A percentile compares a stretch with the other conserved stretches of the same genome.
phyloP scores from a whole-genome alignment of 2,888 invertebrate genomes.

The Patella ulyssiponensis region DNA sequence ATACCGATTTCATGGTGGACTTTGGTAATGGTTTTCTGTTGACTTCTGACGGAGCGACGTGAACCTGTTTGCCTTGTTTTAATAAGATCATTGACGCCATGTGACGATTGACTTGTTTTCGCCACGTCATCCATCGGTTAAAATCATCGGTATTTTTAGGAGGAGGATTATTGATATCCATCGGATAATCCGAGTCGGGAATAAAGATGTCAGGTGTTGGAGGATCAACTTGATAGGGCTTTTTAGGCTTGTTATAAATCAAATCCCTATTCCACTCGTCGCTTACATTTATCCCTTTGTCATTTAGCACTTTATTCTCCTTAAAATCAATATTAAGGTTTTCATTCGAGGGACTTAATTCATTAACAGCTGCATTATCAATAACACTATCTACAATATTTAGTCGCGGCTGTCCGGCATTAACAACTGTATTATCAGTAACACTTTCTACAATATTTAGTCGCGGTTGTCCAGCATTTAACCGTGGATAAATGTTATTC shows the following conservation, averaged over 20 bases:
- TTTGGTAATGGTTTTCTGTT: slow-evolving; percentile 31
- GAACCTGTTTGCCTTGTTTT: slow-evolving; percentile 29
- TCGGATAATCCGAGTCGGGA: too few relatives aligned
- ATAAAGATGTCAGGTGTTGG: too few relatives aligned
- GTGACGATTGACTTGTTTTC: slow-evolving; percentile 39
- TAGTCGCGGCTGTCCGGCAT: neutral
- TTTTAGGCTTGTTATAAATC: neutral
- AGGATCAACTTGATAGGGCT: too few relatives aligned
- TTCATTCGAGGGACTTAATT: neutral
- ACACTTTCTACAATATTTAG: too few relatives aligned
- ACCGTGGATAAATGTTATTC: neutral
- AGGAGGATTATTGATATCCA: too few relatives aligned
- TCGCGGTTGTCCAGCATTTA: neutral
- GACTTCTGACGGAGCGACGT: slow-evolving; percentile 29
- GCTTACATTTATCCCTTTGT: too few relatives aligned
- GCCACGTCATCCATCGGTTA: slow-evolving; percentile 41
- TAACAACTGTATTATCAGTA: too few relatives aligned
- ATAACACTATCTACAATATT: too few relatives aligned
- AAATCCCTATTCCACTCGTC: too few relatives aligned
- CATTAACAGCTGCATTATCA: too few relatives aligned
- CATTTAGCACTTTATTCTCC: too few relatives aligned
- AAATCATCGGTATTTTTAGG: slow-evolving; percentile 28
- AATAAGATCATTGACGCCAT: slow-evolving; percentile 37
- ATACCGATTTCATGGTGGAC: slow-evolving; percentile 32
- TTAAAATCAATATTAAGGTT: neutral